Base-by-base conservation (phyloP, 1,140 invertebrate genomes). In the Dysdera silvatica region DNA sequence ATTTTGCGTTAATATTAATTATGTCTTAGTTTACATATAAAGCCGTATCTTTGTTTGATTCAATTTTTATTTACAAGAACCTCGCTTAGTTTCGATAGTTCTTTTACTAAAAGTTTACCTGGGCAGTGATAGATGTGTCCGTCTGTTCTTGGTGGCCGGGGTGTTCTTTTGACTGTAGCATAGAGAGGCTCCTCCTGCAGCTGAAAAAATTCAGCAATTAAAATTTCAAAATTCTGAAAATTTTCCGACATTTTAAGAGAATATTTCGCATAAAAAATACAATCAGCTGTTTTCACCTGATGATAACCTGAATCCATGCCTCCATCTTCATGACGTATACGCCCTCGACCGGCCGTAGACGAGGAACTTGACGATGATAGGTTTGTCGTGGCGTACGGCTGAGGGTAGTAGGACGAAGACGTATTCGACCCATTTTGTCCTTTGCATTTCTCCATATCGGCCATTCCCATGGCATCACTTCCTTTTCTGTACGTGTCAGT, bases 131-230 rank as follows among this genome's bases (percentile, higher is more conserved):
- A 69, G 8, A 69, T 67, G 31, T 69, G 65, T 18, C 56, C 58
- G 48, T 69, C 66, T 28, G 66, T 55, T 40, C 68, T 31, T 5
- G 66, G 66, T 0, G 66, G 58, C 24, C 68, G 24, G 6, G 68
- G 68, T 29, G 68, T 69, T 43, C 68, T 55, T 37, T 69, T 69
- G 0, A 69, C 68, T 29, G 68, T 69, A 1, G 68, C 68, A 35
- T 69, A 69, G 24, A 69, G 24, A 28, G 68, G 68, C 26, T 69
- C 68, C 49, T 68, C 67, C 54, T 67, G 61, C 16, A 59, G 53
- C 60, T 54, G 33, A 41, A 65, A 54, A 40, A 67, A 18, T n/a
- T n/a, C n/a, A n/a, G n/a, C n/a, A n/a, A 37, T 14, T 14, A 37
- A 2, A 14, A n/a, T n/a, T 37, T 37, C 35, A 14, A 14, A 1